phyloP scores from a whole-genome alignment of 1,140 invertebrate genomes.

The Monomorium pharaonis region DNA sequence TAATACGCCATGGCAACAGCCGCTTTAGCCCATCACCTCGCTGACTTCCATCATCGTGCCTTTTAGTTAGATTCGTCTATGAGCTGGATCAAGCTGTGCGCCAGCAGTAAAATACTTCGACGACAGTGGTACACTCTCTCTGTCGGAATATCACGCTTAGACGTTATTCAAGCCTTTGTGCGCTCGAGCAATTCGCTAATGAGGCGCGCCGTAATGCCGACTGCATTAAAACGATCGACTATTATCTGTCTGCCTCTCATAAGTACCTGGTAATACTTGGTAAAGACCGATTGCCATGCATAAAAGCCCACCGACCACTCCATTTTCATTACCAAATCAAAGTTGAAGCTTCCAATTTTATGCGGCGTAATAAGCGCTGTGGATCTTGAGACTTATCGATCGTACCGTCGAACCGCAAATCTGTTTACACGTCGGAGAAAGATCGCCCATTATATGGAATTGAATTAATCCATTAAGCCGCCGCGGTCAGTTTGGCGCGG shows the following conservation, averaged over 20 bases:
- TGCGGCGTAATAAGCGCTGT: not conserved
- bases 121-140: conserved; percentile 25
- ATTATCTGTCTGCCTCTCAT: conserved; percentile 14
- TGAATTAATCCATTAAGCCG: conserved; percentile 24
- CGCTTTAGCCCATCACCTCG: conserved; percentile 60
- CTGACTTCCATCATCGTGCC: conserved; percentile 19
- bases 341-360: conserved; percentile 29
- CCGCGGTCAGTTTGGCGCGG: not conserved
- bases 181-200: conserved; percentile 77
- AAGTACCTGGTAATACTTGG: conserved; percentile 37
- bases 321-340: not conserved
- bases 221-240: conserved; percentile 64
- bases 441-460: conserved; percentile 33
- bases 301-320: not conserved
- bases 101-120: conserved; percentile 19
- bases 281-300: conserved; percentile 29
- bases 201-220: conserved; percentile 70
- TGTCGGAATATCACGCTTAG: not conserved
- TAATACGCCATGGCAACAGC: conserved; percentile 70
- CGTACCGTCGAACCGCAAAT: not conserved
- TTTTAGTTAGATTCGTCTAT: conserved; percentile 24
- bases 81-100: conserved; percentile 1
- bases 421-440: conserved; percentile 34
- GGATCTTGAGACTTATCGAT: conserved; percentile 14
- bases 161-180: conserved; percentile 58